Percentiles rank a stretch among this genome's conserved stretches.
phyloP scores from a whole-genome alignment of 2,888 invertebrate genomes.

The Pardosa pseudoannulata region DNA sequence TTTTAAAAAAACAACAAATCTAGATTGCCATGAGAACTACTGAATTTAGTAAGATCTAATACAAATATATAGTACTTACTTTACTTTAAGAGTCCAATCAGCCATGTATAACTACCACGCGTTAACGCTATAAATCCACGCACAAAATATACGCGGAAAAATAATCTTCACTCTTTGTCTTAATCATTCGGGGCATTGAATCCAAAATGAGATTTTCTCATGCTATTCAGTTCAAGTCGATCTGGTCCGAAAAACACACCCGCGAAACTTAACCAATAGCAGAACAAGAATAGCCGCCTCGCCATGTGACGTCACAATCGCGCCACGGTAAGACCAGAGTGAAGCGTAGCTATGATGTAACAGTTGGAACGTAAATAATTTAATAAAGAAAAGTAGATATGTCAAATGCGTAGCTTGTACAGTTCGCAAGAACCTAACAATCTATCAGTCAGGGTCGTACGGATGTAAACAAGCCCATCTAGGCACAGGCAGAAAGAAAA shows the following conservation, averaged over 20 bases:
- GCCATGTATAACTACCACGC: too few relatives aligned
- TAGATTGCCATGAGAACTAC: too few relatives aligned
- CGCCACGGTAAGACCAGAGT: slow-evolving; percentile 48
- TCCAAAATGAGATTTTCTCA: background rate
- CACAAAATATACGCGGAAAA: too few relatives aligned
- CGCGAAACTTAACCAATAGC: slow-evolving; percentile 38
- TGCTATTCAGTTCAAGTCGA: background rate
- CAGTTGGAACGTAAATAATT: background rate
- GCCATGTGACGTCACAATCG: slow-evolving; percentile 62
- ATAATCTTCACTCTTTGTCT: too few relatives aligned
- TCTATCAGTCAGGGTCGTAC: slow-evolving; percentile 26
- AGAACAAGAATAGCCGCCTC: slow-evolving; percentile 1
- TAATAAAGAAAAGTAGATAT: background rate
- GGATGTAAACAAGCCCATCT: background rate
- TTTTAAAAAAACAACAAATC: too few relatives aligned
- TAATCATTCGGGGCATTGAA: background rate
- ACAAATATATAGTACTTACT: too few relatives aligned
- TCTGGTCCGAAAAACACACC: slow-evolving; percentile 41
- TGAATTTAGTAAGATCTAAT: too few relatives aligned
- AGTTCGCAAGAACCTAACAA: background rate
- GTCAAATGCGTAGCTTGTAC: slow-evolving; percentile 39
- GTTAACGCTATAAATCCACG: too few relatives aligned
- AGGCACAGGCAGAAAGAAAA: background rate
- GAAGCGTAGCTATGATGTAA: background rate
- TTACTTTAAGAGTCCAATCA: too few relatives aligned